A percentile compares a stretch with the other conserved stretches of the same genome.
Conservation (phyloP, 1,140 invertebrate species). For the Achroia grisella region DNA sequence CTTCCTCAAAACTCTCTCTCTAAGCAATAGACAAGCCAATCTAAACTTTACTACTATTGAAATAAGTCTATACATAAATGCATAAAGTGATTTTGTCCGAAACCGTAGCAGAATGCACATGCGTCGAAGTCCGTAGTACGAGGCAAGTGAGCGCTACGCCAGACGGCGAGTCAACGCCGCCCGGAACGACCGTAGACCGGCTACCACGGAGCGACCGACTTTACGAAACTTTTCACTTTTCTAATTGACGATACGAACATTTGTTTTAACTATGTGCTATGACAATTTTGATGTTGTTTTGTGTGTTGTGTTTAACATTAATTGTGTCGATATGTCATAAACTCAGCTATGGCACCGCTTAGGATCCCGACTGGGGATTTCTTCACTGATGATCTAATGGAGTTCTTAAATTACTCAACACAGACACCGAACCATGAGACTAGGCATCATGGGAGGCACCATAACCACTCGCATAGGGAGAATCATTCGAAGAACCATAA, state of each 20-base stretch:
- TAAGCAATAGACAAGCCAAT: constrained; percentile 7
- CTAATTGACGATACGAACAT: constrained; percentile 13
- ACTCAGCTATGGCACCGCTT: constrained; percentile 42
- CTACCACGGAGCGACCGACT: constrained; percentile 27
- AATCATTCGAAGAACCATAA: constrained; percentile 35
- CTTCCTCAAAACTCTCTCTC: constrained; percentile 8
- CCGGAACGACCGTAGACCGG: constrained; percentile 35
- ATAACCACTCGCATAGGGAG: constrained; percentile 49
- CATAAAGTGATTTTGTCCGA: constrained; percentile 8
- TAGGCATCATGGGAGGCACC: constrained; percentile 42
- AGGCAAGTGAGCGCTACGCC: constrained; percentile 46
- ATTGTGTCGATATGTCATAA: neutral
- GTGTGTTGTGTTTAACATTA: constrained; percentile 17
- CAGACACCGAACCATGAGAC: constrained; percentile 33
- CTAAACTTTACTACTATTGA: constrained; percentile 16
- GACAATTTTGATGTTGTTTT: constrained; percentile 28
- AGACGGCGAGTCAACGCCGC: constrained; percentile 57
- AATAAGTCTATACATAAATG: constrained; percentile 19
- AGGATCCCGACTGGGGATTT: constrained; percentile 42
- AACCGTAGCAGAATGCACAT: constrained; percentile 47
- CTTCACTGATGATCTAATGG: constrained; percentile 31
- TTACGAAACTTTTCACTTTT: constrained; percentile 64
- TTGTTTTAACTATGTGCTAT: constrained; percentile 27
- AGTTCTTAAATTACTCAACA: constrained; percentile 51
- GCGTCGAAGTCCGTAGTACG: constrained; percentile 33